A percentile compares a stretch with the other conserved stretches of the same genome.
These are phyloP conservation scores for Diachasmimorpha longicaudata DNA, from an alignment of 1,140 invertebrate genomes.

Conservation along the genomic window DNA sequence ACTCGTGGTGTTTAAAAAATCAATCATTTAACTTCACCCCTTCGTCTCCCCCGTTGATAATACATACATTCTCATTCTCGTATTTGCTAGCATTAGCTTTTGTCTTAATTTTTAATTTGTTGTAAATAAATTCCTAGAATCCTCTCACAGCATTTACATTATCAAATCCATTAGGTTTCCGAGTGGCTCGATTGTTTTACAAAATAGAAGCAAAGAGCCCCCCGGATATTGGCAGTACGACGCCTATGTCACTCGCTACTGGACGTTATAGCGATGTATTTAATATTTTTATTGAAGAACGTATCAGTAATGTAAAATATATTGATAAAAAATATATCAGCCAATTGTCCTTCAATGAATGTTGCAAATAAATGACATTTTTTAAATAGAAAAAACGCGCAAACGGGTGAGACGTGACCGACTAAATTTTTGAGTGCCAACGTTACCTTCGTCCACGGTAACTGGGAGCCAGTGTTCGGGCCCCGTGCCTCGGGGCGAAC, in stretches of 20 bases:
- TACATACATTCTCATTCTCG: background rate
- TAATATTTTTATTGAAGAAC: background rate
- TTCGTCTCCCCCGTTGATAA: constrained; percentile 8
- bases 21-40: background rate
- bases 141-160: background rate
- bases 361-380: background rate
- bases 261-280: background rate
- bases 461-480: constrained; percentile 30
- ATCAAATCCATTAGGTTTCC: background rate
- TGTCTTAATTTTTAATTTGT: background rate
- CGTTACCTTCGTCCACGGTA: constrained; percentile 26
- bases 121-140: background rate
- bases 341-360: background rate
- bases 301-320: background rate
- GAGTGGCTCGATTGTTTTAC: background rate
- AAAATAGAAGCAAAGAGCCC: background rate
- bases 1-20: background rate
- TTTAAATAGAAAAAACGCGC: constrained; percentile 7
- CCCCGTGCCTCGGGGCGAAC: constrained; percentile 24
- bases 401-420: constrained; percentile 19
- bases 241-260: background rate
- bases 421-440: constrained; percentile 17
- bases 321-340: constrained; percentile 3
- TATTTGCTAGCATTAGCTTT: background rate
- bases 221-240: background rate